Base-by-base conservation (phyloP, 2,888 invertebrate species). In the Nymphalis urticae region DNA sequence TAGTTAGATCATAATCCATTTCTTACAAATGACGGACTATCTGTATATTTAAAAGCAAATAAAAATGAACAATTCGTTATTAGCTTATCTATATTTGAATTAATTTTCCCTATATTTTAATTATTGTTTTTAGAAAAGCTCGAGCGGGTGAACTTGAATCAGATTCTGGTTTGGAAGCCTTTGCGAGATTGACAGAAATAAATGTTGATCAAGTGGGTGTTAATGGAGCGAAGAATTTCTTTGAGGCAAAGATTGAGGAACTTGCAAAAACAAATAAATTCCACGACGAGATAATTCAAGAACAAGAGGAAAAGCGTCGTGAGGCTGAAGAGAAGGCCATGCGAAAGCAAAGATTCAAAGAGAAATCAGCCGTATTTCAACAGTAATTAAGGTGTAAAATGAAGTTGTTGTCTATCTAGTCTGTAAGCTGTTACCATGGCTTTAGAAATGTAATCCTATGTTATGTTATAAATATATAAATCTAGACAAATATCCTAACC, bases 171-270 rank as follows among this genome's bases (percentile, higher is more conserved):
- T 93, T 99, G 65, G 95, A 95, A 73, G 96, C 97, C 73, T 89
- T 98, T 77, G 98, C 98, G 10, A 94, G 95, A 75, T 91, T 98
- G 47, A 97, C 97, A 8, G 98, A 98, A 90, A 96, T 98, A 70
- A 96, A 98, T 82, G 98, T 98, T 0, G 97, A 98, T 75, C 96
- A 97, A 92, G 98, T 98, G 24, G 98, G 98, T 1, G 98, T 98
- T 0, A 96, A 96, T 74, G 98, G 98, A 17, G 98, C 98, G 48
- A 98, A 98, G 85, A 96, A 96, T 82, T 98, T 98, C 93, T 98
- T 98, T 82, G 98, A 98, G 93, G 97, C 98, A 0, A 98, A 98
- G 95, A 98, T 98, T 79, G 97, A 97, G 81, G 96, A 97, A 81
- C 94, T 97, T 73, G 89, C 96, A 13, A 95, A 96, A 80, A 94